phyloP scores from a whole-genome alignment of 1,140 invertebrate genomes.

The Leptestheria dahalacensis region DNA sequence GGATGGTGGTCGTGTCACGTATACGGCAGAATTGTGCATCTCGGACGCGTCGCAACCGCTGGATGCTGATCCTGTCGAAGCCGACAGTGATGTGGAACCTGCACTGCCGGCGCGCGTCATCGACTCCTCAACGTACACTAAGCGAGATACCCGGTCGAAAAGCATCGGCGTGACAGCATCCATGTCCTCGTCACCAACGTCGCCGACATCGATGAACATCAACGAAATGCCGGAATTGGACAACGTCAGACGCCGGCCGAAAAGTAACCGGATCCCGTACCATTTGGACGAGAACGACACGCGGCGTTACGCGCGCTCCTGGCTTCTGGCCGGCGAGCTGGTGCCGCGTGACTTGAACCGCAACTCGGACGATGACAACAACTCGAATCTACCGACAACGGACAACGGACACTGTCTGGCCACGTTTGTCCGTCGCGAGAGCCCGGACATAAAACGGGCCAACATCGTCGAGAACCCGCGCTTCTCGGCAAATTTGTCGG shows the following conservation, averaged over 20 bases:
- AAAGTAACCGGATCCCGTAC: not conserved
- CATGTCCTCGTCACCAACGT: not conserved
- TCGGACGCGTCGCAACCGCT: not conserved
- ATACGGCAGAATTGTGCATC: constrained; percentile 4
- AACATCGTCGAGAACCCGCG: constrained; percentile 76
- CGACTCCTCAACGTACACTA: constrained; percentile 15
- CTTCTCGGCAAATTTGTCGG: constrained; percentile 38
- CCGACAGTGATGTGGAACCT: not conserved
- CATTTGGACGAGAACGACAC: constrained; percentile 7
- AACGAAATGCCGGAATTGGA: not conserved
- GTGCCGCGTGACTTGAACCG: constrained; percentile 9
- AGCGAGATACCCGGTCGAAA: not conserved
- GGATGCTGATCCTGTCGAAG: not conserved
- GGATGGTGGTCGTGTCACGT: not conserved
- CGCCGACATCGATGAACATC: not conserved
- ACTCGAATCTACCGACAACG: not conserved
- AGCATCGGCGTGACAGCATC: not conserved
- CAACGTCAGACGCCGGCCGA: not conserved
- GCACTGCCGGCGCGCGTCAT: constrained; percentile 47
- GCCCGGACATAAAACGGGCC: constrained; percentile 53
- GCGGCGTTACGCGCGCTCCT: constrained; percentile 7
- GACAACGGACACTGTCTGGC: constrained; percentile 1
- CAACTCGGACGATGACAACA: not conserved
- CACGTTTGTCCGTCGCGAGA: constrained; percentile 5
- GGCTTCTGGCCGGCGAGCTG: constrained; percentile 12